Base-by-base conservation (phyloP, 2,113 vertebrate genomes). In the Chaetops frenatus region DNA sequence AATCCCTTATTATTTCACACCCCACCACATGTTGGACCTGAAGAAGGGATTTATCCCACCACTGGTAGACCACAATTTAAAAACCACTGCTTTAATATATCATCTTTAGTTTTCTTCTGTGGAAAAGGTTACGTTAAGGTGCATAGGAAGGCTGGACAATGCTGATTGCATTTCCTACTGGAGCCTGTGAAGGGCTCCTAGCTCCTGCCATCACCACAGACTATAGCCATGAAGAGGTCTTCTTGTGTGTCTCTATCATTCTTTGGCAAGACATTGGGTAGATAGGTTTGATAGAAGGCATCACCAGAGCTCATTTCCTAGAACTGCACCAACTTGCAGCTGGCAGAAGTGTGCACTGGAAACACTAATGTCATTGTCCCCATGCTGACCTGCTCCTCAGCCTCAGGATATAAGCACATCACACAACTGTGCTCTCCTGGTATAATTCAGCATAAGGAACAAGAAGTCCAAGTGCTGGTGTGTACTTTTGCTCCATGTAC, bases 361-460 rank as follows among this genome's bases (percentile, higher is more conserved):
- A 71, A 44, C 50, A 70, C 15, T 11, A 21, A 19, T 16, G 35
- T 28, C 24, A 18, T 42, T 27, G 47, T 60, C 57, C 60, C 33
- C 29, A 18, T 0, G 0, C 70, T 60, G 78, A 74, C 22, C 47
- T 78, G 64, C 25, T 81, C 56, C 64, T 71, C 69, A 44, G 38
- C 51, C 44, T 66, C 16, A 44, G 29, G 47, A 24, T 42, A 12
- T 8, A 16, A 28, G 11, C 74, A 74, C 14, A 31, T 21, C 50
- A 17, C 42, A n/a, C 47, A 74, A 0, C 40, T 76, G 0, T 44
- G 35, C 47, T 44, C 33, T 78, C 19, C 33, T 1, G 0, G 27
- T 35, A 2, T 38, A 71, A 74, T 19, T 54, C 47, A 54, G 67
- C 20, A 19, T 38, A 56, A 62, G 11, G 47, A 84, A 44, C 16